Evolutionary conservation across 2,113 vertebrate genomes (phyloP).

Genomic region (Aegithalos caudatus): DNA sequence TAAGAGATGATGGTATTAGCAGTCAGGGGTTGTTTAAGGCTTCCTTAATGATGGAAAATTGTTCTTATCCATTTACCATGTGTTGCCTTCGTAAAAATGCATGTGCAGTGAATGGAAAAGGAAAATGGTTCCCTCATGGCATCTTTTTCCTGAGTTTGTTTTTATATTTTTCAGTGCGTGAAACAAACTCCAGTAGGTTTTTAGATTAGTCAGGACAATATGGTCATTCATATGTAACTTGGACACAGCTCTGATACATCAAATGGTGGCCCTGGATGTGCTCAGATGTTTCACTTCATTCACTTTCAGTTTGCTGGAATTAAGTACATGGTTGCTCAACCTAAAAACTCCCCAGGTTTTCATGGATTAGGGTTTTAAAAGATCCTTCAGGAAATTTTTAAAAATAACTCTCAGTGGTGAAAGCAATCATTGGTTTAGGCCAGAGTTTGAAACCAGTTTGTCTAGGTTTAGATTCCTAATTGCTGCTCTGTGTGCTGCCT

Average conservation of each 20-base stretch:
- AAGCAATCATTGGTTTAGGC: neutral
- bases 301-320: conserved; percentile 4
- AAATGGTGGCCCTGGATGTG: neutral
- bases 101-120: conserved; percentile 33
- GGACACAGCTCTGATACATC: neutral
- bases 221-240: conserved; percentile 48
- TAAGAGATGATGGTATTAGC: conserved; percentile 57
- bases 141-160: conserved; percentile 28
- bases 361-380: neutral
- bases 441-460: neutral
- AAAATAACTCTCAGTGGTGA: neutral
- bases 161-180: neutral
- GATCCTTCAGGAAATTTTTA: neutral
- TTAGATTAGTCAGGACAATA: neutral
- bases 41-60: conserved; percentile 74
- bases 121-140: neutral
- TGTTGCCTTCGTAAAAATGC: conserved; percentile 27
- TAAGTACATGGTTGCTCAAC: neutral
- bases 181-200: conserved; percentile 18
- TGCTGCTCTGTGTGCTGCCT: neutral
- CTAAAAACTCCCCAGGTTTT: neutral
- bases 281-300: conserved; percentile 32
- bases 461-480: neutral
- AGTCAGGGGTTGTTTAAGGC: conserved; percentile 71
- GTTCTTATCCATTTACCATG: conserved; percentile 61